These are phyloP conservation scores for Eilema griseolum DNA, from an alignment of 2,888 invertebrate species.

Conservation along the genomic window DNA sequence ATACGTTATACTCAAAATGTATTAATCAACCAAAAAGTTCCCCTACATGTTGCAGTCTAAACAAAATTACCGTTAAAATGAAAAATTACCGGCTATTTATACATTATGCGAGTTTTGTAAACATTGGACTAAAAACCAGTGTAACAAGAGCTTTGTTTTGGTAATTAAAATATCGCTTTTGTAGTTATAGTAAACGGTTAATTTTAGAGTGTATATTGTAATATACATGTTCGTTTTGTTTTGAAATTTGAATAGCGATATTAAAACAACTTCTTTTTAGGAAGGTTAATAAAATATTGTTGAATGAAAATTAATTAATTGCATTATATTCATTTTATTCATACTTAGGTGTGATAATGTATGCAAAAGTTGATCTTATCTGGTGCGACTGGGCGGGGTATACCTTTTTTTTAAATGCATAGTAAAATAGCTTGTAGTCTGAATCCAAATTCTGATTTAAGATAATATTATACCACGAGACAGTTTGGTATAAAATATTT, in stretches of 20 bases:
- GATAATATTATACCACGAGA: too few species aligned
- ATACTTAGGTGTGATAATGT: too few species aligned
- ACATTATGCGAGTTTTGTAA: conserved; percentile 56
- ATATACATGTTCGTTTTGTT: conserved; percentile 1
- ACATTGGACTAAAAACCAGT: conserved; percentile 49
- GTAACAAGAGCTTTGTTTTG: conserved; percentile 28
- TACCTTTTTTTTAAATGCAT: too few species aligned
- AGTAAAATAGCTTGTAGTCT: too few species aligned
- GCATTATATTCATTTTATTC: too few species aligned
- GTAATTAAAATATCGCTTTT: conserved; percentile 24
- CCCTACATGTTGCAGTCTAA: conserved; percentile 59
- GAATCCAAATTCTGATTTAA: too few species aligned
- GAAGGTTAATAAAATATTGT: background rate
- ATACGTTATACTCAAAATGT: conserved; percentile 15
- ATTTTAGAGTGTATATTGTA: conserved; percentile 1
- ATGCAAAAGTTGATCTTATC: too few species aligned
- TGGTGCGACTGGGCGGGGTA: too few species aligned
- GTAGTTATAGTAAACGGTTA: conserved; percentile 15
- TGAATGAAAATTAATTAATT: too few species aligned
- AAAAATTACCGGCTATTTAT: conserved; percentile 55
- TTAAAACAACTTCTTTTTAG: background rate
- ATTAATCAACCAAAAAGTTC: conserved; percentile 37
- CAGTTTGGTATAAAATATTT: too few species aligned
- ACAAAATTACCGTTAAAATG: conserved; percentile 63
- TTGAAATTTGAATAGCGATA: background rate